A percentile compares a stretch with the other conserved stretches of the same genome.
Conservation (phyloP, 1,140 invertebrate species). For the Teleopsis dalmanni region DNA sequence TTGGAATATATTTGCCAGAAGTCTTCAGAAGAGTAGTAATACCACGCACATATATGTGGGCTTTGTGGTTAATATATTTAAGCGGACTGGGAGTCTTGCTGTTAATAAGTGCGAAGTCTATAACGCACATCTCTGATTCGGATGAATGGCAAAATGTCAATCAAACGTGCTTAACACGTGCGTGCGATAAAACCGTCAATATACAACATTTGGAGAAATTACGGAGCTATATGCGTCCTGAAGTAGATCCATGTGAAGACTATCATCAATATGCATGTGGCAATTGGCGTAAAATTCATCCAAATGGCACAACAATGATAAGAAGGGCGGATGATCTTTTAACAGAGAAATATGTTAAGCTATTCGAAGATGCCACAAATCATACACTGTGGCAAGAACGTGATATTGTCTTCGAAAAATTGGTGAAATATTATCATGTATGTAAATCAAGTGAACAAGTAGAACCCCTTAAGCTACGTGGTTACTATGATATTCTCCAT, state of each 20-base stretch:
- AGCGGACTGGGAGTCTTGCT: too few species aligned
- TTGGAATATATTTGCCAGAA: too few species aligned
- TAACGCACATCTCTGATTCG: too few species aligned
- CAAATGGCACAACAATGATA: not conserved
- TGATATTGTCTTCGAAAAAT: not conserved
- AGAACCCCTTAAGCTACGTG: not conserved
- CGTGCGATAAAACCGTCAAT: constrained; percentile 3
- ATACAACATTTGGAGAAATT: not conserved
- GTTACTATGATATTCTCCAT: not conserved
- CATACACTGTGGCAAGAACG: not conserved
- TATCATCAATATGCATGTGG: constrained; percentile 6
- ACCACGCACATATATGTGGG: too few species aligned
- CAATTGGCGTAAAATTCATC: not conserved
- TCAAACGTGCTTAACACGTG: not conserved
- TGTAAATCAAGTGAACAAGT: not conserved
- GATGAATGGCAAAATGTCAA: not conserved
- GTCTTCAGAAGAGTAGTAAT: too few species aligned
- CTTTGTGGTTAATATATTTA: too few species aligned
- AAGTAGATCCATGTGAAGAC: constrained; percentile 4
- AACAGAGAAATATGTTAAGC: not conserved
- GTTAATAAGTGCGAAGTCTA: too few species aligned
- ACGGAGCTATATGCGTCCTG: not conserved
- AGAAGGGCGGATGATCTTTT: not conserved
- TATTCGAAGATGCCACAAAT: not conserved
- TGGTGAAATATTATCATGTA: not conserved